A percentile compares a stretch with the other conserved stretches of the same genome.
phyloP scores from a whole-genome alignment of 2,113 vertebrate genomes.

The Nipponia nippon region DNA sequence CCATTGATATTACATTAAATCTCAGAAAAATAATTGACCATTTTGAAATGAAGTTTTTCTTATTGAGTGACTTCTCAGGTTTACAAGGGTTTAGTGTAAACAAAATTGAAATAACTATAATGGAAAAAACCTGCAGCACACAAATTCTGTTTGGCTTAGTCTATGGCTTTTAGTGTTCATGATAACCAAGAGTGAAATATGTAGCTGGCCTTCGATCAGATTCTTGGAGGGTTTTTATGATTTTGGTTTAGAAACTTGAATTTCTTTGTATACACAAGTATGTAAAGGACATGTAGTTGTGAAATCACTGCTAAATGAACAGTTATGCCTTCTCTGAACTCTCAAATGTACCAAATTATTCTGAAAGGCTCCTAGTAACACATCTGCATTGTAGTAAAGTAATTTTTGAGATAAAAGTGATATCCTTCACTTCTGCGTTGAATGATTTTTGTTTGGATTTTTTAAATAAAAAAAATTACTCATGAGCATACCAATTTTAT shows the following conservation, averaged over 20 bases:
- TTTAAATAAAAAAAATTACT: background rate
- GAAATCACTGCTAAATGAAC: background rate
- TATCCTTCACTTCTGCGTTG: background rate
- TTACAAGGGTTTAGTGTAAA: background rate
- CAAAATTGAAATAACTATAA: background rate
- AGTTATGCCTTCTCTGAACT: background rate
- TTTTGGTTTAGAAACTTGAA: constrained; percentile 44
- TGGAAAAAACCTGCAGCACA: background rate
- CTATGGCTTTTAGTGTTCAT: background rate
- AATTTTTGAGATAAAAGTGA: background rate
- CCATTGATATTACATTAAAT: background rate
- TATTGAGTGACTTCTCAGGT: background rate
- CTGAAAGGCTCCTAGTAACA: background rate
- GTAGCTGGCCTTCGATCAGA: constrained; percentile 26
- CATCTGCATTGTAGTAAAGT: background rate
- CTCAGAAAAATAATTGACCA: background rate
- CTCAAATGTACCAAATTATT: background rate
- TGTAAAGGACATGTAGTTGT: background rate
- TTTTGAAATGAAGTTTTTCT: background rate
- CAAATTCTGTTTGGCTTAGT: background rate
- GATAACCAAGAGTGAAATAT: constrained; percentile 27
- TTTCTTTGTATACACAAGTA: constrained; percentile 32
- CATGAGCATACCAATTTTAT: background rate
- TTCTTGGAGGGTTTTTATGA: background rate
- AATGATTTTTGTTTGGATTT: background rate